These are phyloP conservation scores for Buathra laborator DNA, from an alignment of 2,888 invertebrate species.

Conservation along the genomic window DNA sequence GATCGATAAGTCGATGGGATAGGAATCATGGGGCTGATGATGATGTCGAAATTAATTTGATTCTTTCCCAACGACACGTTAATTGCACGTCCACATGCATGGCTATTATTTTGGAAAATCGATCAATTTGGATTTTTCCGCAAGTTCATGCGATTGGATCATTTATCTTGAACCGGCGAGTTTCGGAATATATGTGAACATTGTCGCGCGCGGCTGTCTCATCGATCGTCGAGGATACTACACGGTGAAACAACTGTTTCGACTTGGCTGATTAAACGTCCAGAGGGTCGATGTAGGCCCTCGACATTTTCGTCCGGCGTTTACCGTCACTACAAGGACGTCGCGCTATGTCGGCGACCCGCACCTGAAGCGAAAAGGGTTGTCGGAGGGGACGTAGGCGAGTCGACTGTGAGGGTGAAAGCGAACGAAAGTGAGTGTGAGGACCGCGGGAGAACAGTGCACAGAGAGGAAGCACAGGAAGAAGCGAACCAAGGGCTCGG, in stretches of 20 bases:
- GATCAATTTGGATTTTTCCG: not conserved
- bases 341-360: constrained; percentile 29
- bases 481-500: constrained; percentile 29
- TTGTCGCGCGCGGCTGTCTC: not conserved
- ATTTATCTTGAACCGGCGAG: not conserved
- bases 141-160: not conserved
- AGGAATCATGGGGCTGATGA: not conserved
- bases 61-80: too few relatives aligned
- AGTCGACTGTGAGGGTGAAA: constrained; percentile 16
- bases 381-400: constrained; percentile 7
- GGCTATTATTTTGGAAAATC: not conserved
- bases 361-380: constrained; percentile 52
- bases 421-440: constrained; percentile 20
- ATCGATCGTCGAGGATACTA: constrained; percentile 5
- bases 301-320: constrained; percentile 66
- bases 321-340: constrained; percentile 43
- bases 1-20: not conserved
- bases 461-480: not conserved
- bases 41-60: too few relatives aligned
- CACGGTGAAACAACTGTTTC: constrained; percentile 50
- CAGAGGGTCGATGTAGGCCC: constrained; percentile 69
- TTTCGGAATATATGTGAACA: not conserved
- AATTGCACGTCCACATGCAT: not conserved
- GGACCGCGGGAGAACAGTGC: constrained; percentile 18
- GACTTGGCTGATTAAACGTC: constrained; percentile 80